A percentile compares a stretch with the other conserved stretches of the same genome.
These are phyloP conservation scores for Cataglyphis rosenhaueri DNA, from an alignment of 2,888 invertebrate species.

Conservation along the genomic window DNA sequence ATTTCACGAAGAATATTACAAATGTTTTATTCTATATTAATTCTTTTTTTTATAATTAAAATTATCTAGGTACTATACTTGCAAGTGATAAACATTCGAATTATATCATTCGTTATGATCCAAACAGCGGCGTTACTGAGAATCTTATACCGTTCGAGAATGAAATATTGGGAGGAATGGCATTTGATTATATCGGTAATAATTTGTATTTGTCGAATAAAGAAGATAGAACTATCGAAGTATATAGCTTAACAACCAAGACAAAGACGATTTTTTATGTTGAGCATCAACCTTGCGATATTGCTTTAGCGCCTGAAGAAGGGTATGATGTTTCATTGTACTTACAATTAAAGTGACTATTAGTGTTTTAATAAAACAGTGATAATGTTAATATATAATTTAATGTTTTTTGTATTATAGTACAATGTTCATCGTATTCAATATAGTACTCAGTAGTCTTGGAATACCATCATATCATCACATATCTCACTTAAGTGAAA, in stretches of 20 bases:
- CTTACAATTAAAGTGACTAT: constrained; percentile 64
- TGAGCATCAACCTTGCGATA: constrained; percentile 88
- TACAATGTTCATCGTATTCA: constrained; percentile 80
- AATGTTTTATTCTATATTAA: background rate
- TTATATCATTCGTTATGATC: constrained; percentile 73
- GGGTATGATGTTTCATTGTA: constrained; percentile 86
- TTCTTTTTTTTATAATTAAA: constrained; percentile 15
- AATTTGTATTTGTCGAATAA: constrained; percentile 91
- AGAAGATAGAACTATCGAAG: constrained; percentile 88
- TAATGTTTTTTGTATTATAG: constrained; percentile 74
- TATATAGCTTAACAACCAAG: constrained; percentile 88
- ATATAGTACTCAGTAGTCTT: background rate
- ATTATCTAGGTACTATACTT: constrained; percentile 71
- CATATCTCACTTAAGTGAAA: background rate
- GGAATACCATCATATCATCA: background rate
- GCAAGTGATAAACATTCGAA: constrained; percentile 73
- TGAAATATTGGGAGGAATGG: constrained; percentile 87
- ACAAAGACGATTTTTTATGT: constrained; percentile 88
- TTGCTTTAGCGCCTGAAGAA: constrained; percentile 89
- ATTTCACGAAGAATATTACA: background rate
- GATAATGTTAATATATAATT: background rate
- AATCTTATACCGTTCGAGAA: constrained; percentile 84
- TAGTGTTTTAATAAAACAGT: background rate
- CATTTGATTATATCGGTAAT: constrained; percentile 90
- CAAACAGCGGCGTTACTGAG: constrained; percentile 58